Percentiles rank a stretch among this genome's conserved stretches.
These are phyloP conservation scores for Teleogryllus oceanicus DNA, from an alignment of 2,888 invertebrate genomes.

Conservation along the genomic window DNA sequence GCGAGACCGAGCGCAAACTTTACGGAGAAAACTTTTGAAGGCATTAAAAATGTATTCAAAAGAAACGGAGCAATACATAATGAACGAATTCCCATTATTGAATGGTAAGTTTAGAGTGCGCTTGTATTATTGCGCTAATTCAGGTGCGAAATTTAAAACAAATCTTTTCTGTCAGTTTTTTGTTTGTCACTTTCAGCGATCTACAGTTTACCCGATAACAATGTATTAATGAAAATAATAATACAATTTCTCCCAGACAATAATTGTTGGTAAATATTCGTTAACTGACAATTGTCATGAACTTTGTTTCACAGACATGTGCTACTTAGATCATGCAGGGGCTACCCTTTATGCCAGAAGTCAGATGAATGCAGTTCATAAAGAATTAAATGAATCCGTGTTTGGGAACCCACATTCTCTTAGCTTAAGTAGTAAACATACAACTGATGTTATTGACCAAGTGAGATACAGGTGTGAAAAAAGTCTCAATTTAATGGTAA, in stretches of 20 bases:
- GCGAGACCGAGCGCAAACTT: too few relatives aligned
- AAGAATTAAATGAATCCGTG: conserved; percentile 66
- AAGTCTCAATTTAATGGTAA: neutral
- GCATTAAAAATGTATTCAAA: conserved; percentile 42
- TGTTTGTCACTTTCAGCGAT: too few relatives aligned
- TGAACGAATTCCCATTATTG: conserved; percentile 44
- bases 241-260: conserved; percentile 19
- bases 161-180: too few relatives aligned
- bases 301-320: conserved; percentile 54
- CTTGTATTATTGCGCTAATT: neutral
- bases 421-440: conserved; percentile 67
- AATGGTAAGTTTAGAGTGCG: conserved; percentile 41
- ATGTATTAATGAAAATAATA: conserved; percentile 20
- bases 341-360: conserved; percentile 75
- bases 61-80: conserved; percentile 39
- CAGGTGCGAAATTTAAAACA: neutral
- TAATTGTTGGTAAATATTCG: neutral
- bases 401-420: conserved; percentile 88
- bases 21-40: too few relatives aligned
- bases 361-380: conserved; percentile 63
- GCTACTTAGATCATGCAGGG: conserved; percentile 88
- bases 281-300: neutral
- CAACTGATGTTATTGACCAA: conserved; percentile 82
- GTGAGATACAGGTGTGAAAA: conserved; percentile 53
- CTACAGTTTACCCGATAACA: neutral